Base-by-base conservation (phyloP, 2,113 vertebrate genomes). In the Pomatostomus ruficeps region DNA sequence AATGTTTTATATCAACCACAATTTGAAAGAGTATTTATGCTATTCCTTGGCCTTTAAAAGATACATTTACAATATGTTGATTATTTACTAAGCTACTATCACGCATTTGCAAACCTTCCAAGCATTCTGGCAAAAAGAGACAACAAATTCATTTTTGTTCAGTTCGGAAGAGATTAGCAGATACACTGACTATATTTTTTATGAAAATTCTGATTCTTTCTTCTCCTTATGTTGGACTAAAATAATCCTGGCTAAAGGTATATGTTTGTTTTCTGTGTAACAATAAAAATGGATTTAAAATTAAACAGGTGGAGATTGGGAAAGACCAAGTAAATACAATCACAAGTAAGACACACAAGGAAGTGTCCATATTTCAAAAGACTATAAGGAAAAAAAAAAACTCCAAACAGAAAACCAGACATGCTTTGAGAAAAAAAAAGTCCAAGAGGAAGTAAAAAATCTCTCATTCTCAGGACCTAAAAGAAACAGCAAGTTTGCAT, bases 11-110 rank as follows among this genome's bases (percentile, higher is more conserved):
- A 88, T 74, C 63, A 84, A 36, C 43, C 24, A 63, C 48, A 66
- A 40, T 57, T 80, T 94, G n/a, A 95, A 92, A 86, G 54, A 66
- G 9, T 35, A 92, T 91, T 88, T 89, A 77, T 83, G 55, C 72
- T 93, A 81, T 43, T 91, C 55, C 91, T 85, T 88, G 59, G 75
- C 48, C 72, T 95, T 80, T 84, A 72, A 91, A 91, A 86, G 46
- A 90, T 46, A 83, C 12, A 88, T 51, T 63, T 63, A 71, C 28
- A 84, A 33, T 33, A 33, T 71, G 42, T 46, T 88, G 20, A 45
- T 81, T 89, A 72, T 91, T 96, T 91, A 86, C 68, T 58, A 45
- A 42, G 45, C 35, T 75, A 71, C 61, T 68, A 59, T 14, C 17
- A 67, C 3, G 49, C 49, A 90, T 86, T 86, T 94, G 40, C 63